Percentiles rank a stretch among this genome's conserved stretches.
Conservation (phyloP, 2,113 vertebrate species). For the Carassius gibelio region DNA sequence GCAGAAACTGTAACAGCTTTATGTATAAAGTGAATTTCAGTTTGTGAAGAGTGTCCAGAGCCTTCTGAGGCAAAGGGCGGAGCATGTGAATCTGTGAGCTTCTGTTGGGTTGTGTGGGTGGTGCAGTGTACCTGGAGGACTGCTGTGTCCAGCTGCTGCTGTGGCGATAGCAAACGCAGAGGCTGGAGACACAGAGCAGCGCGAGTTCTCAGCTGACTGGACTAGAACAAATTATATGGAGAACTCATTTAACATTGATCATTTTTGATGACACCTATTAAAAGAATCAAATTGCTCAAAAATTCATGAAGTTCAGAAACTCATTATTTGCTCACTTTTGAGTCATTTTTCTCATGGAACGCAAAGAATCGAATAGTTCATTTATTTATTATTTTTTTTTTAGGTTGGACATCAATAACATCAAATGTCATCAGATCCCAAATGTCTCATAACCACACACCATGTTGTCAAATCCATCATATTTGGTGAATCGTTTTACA, state of each 20-base stretch:
- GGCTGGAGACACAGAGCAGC: constrained; percentile 91
- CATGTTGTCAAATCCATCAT: neutral
- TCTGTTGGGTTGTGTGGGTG: constrained; percentile 23
- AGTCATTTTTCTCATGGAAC: neutral
- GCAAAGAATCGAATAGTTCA: neutral
- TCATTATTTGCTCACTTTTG: neutral
- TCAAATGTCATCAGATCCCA: neutral
- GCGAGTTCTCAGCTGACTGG: constrained; percentile 87
- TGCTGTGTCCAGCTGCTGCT: constrained; percentile 92
- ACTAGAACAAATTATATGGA: constrained; percentile 48
- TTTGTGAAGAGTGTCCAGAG: neutral
- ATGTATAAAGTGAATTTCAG: neutral
- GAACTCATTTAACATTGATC: neutral
- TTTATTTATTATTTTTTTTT: neutral
- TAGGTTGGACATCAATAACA: neutral
- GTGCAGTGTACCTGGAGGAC: constrained; percentile 83
- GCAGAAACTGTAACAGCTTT: neutral
- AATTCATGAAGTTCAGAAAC: neutral
- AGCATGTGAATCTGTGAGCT: constrained; percentile 15
- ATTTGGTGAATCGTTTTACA: neutral
- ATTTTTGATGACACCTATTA: neutral
- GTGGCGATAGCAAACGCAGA: constrained; percentile 98
- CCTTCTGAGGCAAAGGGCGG: neutral
- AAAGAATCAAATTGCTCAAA: neutral
- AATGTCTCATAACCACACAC: neutral